phyloP scores from a whole-genome alignment of 1,140 invertebrate genomes.

The Conus ventricosus region DNA sequence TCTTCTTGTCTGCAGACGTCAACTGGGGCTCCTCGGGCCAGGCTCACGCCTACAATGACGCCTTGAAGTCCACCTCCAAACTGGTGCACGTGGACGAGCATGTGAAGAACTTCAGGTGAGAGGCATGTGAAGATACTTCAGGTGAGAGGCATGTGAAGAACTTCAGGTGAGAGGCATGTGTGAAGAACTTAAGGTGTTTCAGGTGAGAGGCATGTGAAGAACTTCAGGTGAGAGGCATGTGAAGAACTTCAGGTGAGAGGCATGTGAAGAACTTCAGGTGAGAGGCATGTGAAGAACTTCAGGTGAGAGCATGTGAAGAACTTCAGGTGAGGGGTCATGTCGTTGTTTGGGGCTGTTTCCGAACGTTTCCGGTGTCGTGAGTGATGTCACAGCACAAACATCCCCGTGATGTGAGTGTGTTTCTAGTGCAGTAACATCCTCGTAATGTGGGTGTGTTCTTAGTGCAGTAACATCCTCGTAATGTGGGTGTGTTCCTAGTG shows the following conservation, averaged over 20 bases:
- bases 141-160: conserved; percentile 89
- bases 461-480: no score
- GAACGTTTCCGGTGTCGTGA: no score
- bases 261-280: conserved; percentile 94
- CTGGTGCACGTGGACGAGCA: conserved; percentile 93
- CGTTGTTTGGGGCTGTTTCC: no score
- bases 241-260: conserved; percentile 85
- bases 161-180: conserved; percentile 80
- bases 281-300: no score
- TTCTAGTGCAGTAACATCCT: no score
- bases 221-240: conserved; percentile 87
- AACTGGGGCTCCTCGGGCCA: conserved; percentile 98
- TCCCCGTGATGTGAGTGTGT: no score
- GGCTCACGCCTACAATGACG: conserved; percentile 95
- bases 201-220: conserved; percentile 87
- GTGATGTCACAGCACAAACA: no score
- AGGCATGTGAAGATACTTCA: conserved; percentile 95
- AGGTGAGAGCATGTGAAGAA: conserved; percentile 99
- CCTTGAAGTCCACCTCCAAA: conserved; percentile 90
- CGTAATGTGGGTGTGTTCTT: no score
- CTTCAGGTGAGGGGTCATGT: conserved; percentile 78
- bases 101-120: conserved; percentile 89
- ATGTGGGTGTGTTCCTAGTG: no score
- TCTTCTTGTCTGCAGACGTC: conserved; percentile 80
- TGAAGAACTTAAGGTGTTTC: conserved; percentile 98